phyloP scores from a whole-genome alignment of 1,140 invertebrate species.

The Eupeodes corollae region DNA sequence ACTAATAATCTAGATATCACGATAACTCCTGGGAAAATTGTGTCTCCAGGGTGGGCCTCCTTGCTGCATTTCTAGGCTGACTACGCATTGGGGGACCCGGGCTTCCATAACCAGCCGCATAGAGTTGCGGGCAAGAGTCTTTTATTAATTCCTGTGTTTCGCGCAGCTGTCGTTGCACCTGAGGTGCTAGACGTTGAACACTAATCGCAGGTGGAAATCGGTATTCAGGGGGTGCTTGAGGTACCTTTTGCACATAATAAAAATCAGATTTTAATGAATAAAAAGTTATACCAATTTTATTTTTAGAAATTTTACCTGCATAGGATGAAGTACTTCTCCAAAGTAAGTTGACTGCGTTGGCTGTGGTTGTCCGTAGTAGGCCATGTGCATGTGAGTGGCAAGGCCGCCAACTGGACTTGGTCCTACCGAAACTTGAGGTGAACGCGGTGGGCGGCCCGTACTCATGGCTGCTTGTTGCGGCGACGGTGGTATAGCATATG shows the following conservation, averaged over 20 bases:
- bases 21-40: constrained; percentile 38
- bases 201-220: constrained; percentile 36
- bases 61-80: constrained; percentile 30
- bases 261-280: neutral
- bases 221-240: constrained; percentile 26
- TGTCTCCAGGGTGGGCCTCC: constrained; percentile 38
- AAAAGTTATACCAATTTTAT: neutral
- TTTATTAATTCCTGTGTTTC: constrained; percentile 38
- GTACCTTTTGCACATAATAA: constrained; percentile 7
- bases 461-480: neutral
- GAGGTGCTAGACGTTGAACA: constrained; percentile 34
- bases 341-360: constrained; percentile 26
- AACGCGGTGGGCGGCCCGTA: neutral
- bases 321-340: constrained; percentile 29
- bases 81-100: constrained; percentile 35
- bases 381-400: constrained; percentile 18
- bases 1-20: constrained; percentile 38
- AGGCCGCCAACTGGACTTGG: neutral
- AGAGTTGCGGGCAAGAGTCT: constrained; percentile 37
- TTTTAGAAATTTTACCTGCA: constrained; percentile 19
- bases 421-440: neutral
- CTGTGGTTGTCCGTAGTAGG: constrained; percentile 25
- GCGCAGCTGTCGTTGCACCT: constrained; percentile 34
- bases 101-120: constrained; percentile 35
- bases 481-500: constrained; percentile 5